Evolutionary conservation across 1,140 invertebrate species (phyloP), one percentile per base, ranked within the genome.

Genomic region (Drosophila eugracilis): DNA sequence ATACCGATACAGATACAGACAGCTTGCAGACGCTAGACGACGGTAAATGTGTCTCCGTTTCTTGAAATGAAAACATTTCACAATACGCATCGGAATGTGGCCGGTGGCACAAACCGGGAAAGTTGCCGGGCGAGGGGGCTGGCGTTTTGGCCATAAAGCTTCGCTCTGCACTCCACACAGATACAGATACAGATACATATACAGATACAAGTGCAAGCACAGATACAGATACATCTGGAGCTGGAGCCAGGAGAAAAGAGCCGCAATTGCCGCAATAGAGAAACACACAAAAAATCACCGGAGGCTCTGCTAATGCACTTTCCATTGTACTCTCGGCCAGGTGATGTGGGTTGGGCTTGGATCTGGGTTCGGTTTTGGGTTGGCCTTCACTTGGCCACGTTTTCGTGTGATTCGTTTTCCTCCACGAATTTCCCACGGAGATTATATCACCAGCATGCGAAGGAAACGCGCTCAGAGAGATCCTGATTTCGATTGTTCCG

Each of bases 11-110:
- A 69, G 24, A 55, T 41, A 78, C 78, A 83, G 78, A 81, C 78
- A 42, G 80, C 57, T 65, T 69, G 81, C 76, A 86, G 81, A 86
- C 81, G 77, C 44, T 70, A 54, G 45, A 54, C 55, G 50, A 22
- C 75, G 58, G 67, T 79, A 85, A 85, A 85, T 86, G 81, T 85
- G 80, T 73, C 70, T 75, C 32, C 71, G 42, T 71, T 57, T 86
- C 59, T 88, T 63, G 75, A 81, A 78, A 88, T 88, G 83, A 86
- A 86, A 86, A 86, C 78, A 86, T 86, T 86, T 86, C 78, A 86
- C 83, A 86, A 86, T 86, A 86, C 83, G 83, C 78, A 89, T 88
- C 60, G 83, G 83, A 88, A 88, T 88, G 83, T 73, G 79, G 71
- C 78, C 67, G 62, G 42, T 60, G 53, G 69, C 66, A 59, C 54